phyloP scores from a whole-genome alignment of 2,888 invertebrate species.

The Sesia apiformis region DNA sequence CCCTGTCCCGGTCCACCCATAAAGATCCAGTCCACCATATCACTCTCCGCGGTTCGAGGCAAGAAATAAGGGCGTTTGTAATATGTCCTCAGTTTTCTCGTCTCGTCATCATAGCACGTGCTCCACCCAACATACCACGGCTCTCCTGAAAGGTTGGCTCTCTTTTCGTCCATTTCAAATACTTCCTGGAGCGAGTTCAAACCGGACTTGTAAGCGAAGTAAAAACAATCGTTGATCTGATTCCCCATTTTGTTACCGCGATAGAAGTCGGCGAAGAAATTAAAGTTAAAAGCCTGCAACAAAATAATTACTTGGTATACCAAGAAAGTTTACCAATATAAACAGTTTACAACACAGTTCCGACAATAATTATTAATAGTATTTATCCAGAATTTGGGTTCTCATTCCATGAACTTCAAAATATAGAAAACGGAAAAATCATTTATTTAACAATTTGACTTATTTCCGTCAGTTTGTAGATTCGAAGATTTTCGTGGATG shows the following conservation, averaged over 20 bases:
- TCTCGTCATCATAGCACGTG: constrained; percentile 91
- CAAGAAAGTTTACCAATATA: too few relatives aligned
- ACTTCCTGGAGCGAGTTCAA: constrained; percentile 86
- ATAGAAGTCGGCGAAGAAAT: constrained; percentile 88
- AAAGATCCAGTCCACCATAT: constrained; percentile 96
- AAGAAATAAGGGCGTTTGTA: constrained; percentile 92
- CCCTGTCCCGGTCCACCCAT: constrained; percentile 97
- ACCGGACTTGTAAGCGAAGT: constrained; percentile 94
- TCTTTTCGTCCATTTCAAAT: constrained; percentile 82
- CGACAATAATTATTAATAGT: too few relatives aligned
- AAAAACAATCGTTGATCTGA: constrained; percentile 84
- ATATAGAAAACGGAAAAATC: too few relatives aligned
- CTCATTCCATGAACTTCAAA: too few relatives aligned
- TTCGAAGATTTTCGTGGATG: background rate
- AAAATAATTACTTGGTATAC: too few relatives aligned
- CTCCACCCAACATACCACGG: constrained; percentile 93
- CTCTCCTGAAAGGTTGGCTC: constrained; percentile 77
- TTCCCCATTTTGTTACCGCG: constrained; percentile 67
- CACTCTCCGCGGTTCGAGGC: constrained; percentile 88
- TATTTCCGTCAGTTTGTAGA: background rate
- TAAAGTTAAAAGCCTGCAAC: constrained; percentile 82
- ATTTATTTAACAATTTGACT: background rate
- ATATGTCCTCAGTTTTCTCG: constrained; percentile 83
- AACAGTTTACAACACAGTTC: too few relatives aligned
- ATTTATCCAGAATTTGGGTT: too few relatives aligned